Conservation (phyloP, 2,113 vertebrate genomes). For the Hyla sarda region DNA sequence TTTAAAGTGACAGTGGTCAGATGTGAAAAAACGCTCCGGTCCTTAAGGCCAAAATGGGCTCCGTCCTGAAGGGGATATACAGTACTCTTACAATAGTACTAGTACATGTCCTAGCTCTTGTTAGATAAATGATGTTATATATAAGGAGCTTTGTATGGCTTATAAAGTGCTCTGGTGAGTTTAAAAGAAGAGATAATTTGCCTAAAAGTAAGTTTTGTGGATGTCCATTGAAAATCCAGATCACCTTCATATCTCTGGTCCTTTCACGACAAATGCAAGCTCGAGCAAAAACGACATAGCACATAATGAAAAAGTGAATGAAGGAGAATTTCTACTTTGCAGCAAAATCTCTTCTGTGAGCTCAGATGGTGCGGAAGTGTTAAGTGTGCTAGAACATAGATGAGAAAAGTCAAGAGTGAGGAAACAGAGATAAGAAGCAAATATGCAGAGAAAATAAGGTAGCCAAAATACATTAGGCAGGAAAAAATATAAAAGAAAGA, state of each 20-base stretch:
- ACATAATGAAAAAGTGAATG: not conserved
- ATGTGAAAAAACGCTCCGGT: too few relatives aligned
- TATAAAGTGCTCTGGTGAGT: not conserved
- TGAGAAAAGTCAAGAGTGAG: not conserved
- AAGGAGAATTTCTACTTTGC: not conserved
- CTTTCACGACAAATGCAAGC: conserved; percentile 9
- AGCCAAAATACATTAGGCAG: not conserved
- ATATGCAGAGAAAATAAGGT: not conserved
- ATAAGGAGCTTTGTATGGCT: not conserved
- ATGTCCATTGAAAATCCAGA: not conserved
- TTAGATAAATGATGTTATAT: not conserved
- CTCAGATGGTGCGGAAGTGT: not conserved
- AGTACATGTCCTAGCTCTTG: not conserved
- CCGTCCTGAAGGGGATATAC: too few relatives aligned
- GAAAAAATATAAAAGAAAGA: not conserved
- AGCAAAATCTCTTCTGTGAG: not conserved
- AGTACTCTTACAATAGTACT: not conserved
- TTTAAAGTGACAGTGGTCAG: too few relatives aligned
- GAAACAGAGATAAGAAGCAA: not conserved
- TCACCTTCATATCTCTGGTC: not conserved
- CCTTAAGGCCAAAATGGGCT: too few relatives aligned
- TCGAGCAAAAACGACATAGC: not conserved
- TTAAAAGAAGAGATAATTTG: not conserved
- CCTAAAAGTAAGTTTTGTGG: not conserved
- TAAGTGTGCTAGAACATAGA: not conserved